Evolutionary conservation across 1,140 invertebrate species (phyloP), one percentile per base, ranked within the genome.

Genomic region (Hycleus phaleratus): DNA sequence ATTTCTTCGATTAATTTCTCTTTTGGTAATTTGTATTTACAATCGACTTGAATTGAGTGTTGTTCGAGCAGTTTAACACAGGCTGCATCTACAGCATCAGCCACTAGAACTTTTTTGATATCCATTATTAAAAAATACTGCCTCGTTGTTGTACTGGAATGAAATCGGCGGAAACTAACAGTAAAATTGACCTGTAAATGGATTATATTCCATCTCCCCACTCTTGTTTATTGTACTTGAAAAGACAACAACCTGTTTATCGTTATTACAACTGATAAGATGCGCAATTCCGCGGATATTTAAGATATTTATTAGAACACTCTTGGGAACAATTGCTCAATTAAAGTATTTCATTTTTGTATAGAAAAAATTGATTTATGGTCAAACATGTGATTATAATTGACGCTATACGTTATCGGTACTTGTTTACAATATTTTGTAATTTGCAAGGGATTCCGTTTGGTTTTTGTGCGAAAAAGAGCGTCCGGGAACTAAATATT

Each of bases 51-150:
- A 60, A 98, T 86, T 10, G 86, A 87, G 70, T 91, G 81, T 48
- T 83, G 73, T 58, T 82, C 73, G 1, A 98, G 79, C 39, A 95
- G 82, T 53, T 91, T 80, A 2, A 86, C 83, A 72, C 95, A 98
- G 62, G 85, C 82, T 8, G 81, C 74, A 69, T 96, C 93, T 2
- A 97, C 90, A 24, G 93, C 90, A 77, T 98, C 96, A 61, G 91
- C 91, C 59, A 98, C 89, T 25, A 98, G 75, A 43, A 98, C 91
- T 47, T 79, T 81, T 61, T 80, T 78, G 49, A 85, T 82, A 50
- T 82, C 75, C 59, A 84, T 77, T 47, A 39, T 61, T 25, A 50
- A 9, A n/a, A n/a, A 42, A 42, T n/a, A 42, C 40, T 11, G 40
- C 9, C 9, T 42, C 3, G 10, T 39, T 39, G 6, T 39, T 39